Base-by-base conservation (phyloP, 2,888 invertebrate species). In the Colletes collaris region DNA sequence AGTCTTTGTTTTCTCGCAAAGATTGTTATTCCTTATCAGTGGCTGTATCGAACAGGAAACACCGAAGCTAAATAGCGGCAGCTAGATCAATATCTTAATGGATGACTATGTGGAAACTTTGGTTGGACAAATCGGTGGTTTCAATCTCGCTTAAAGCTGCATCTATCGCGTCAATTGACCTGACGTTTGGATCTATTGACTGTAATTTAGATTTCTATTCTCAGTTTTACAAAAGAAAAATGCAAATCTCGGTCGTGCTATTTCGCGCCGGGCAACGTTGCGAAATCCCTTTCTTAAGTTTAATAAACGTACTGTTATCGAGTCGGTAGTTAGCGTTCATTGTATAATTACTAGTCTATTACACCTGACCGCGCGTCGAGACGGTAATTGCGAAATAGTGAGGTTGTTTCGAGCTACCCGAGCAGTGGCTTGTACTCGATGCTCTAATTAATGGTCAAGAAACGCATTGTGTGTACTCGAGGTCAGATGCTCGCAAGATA, bases 381-480 rank as follows among this genome's bases (percentile, higher is more conserved):
- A n/a, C 49, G 55, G 27, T 67, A 60, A 71, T 53, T 65, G 52
- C 52, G 11, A 40, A 35, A 49, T 64, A 75, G 63, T 70, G 49
- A 58, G 58, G 60, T 56, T 19, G 49, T 44, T 55, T 40, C 52
- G 53, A 55, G 37, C 37, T 27, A 49, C 52, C 52, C 7, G 40
- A 46, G 53, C 35, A 49, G 13, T 37, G 10, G 35, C 40, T n/a
- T 35, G 27, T 52, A 44, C 10, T 60, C 19, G 19, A 53, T 59
- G 16, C 40, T 62, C 46, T 49, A 53, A 72, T 72, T 35, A 65
- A 52, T 49, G 59, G 40, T 53, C 19, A 13, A 44, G 62, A 69
- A 62, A 56, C 27, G 44, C 27, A 10, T 10, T 35, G 46, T 55
- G 8, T 10, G 16, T 37, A 37, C 6, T 13, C 19, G 19, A 40